These are phyloP conservation scores for Tetramorium simillimum DNA, from an alignment of 1,140 invertebrate species.

Conservation along the genomic window DNA sequence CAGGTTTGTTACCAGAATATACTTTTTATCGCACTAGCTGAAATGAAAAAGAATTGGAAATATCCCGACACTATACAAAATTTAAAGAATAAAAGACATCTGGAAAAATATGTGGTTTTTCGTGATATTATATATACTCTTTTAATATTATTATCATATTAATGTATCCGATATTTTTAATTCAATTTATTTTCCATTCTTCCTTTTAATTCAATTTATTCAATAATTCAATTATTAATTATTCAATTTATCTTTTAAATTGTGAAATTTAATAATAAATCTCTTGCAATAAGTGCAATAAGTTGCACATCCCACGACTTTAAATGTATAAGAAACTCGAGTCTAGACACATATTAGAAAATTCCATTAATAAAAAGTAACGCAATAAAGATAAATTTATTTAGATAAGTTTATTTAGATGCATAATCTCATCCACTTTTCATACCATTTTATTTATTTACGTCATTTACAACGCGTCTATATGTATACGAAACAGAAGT, in stretches of 20 bases:
- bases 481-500: neutral
- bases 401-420: neutral
- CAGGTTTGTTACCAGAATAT: constrained; percentile 88
- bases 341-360: neutral
- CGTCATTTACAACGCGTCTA: neutral
- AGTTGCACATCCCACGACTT: neutral
- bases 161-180: neutral
- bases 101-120: neutral
- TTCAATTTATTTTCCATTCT: too few species aligned
- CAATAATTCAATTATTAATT: neutral
- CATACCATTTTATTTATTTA: neutral
- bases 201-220: too few species aligned
- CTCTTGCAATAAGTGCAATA: neutral
- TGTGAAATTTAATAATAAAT: neutral
- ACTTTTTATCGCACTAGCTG: neutral
- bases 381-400: neutral
- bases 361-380: constrained; percentile 3
- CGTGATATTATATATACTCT: neutral
- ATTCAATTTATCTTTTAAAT: neutral
- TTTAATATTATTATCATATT: neutral
- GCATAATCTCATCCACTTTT: neutral
- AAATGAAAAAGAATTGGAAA: neutral
- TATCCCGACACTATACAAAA: neutral
- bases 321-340: neutral
- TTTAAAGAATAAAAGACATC: neutral